phyloP scores from a whole-genome alignment of 2,797 vertebrate species.

The Psittacula echo region DNA sequence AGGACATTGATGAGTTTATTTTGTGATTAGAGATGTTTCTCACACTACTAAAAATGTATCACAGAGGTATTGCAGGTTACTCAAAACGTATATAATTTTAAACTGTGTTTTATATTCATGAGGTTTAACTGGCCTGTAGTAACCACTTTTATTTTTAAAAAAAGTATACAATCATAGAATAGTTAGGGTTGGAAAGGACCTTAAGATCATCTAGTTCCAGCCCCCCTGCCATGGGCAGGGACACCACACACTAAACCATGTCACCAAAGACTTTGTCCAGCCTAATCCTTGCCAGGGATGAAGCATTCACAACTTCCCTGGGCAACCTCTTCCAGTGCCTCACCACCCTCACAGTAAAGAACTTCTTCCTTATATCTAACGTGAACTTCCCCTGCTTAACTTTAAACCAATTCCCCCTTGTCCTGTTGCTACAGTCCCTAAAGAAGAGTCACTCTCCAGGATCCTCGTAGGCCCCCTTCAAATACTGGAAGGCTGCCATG shows the following conservation, averaged over 20 bases:
- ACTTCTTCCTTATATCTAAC: not conserved
- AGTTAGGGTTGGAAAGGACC: not conserved
- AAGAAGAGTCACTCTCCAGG: not conserved
- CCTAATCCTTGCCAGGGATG: not conserved
- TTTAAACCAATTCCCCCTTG: not conserved
- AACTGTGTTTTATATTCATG: not conserved
- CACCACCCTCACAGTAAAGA: not conserved
- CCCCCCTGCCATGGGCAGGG: not conserved
- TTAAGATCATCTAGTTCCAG: not conserved
- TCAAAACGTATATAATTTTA: not conserved
- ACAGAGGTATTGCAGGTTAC: not conserved
- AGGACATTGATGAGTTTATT: constrained; percentile 59
- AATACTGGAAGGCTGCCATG: not conserved
- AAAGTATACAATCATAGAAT: not conserved
- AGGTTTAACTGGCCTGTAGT: not conserved
- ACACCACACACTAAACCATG: not conserved
- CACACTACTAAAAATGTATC: constrained; percentile 17
- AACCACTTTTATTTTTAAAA: not conserved
- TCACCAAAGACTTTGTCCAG: not conserved
- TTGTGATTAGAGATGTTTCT: not conserved
- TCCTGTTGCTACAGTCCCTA: not conserved
- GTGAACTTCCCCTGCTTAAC: not conserved
- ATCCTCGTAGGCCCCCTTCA: not conserved
- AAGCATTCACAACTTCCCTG: not conserved
- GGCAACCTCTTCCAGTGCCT: not conserved